Evolutionary conservation across 2,888 invertebrate genomes (phyloP).

Genomic region (Plagodis pulveraria): DNA sequence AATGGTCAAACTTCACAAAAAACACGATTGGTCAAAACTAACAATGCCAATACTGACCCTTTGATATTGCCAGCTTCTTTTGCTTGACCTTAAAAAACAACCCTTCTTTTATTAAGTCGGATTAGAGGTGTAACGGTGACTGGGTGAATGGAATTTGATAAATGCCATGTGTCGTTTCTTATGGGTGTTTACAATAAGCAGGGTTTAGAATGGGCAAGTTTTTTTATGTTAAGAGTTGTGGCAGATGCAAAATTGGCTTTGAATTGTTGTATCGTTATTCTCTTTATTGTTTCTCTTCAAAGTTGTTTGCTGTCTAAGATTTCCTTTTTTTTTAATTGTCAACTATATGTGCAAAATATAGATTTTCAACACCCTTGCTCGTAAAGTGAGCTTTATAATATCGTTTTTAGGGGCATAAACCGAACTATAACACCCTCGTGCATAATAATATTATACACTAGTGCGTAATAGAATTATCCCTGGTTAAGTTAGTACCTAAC

Average conservation of each 20-base stretch:
- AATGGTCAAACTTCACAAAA: constrained; percentile 66
- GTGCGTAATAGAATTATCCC: too few relatives aligned
- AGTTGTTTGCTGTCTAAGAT: not conserved
- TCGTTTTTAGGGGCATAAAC: too few relatives aligned
- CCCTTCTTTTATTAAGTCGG: constrained; percentile 53
- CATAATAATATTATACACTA: too few relatives aligned
- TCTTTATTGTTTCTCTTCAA: not conserved
- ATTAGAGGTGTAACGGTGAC: constrained; percentile 63
- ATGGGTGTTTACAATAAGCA: constrained; percentile 45
- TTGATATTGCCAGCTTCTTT: constrained; percentile 53
- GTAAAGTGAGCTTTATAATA: too few relatives aligned
- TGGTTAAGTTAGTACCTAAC: too few relatives aligned
- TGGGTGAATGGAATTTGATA: constrained; percentile 43
- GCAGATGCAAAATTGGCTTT: constrained; percentile 18
- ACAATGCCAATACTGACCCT: constrained; percentile 66
- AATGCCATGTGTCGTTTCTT: constrained; percentile 33
- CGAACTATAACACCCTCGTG: too few relatives aligned
- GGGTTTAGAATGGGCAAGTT: constrained; percentile 22
- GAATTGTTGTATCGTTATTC: constrained; percentile 3
- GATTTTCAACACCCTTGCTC: too few relatives aligned
- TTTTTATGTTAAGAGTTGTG: constrained; percentile 11
- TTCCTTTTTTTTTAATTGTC: not conserved
- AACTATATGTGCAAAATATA: too few relatives aligned
- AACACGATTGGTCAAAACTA: constrained; percentile 65
- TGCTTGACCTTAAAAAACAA: constrained; percentile 59